phyloP scores from a whole-genome alignment of 2,113 vertebrate genomes.

The Bucco capensis region DNA sequence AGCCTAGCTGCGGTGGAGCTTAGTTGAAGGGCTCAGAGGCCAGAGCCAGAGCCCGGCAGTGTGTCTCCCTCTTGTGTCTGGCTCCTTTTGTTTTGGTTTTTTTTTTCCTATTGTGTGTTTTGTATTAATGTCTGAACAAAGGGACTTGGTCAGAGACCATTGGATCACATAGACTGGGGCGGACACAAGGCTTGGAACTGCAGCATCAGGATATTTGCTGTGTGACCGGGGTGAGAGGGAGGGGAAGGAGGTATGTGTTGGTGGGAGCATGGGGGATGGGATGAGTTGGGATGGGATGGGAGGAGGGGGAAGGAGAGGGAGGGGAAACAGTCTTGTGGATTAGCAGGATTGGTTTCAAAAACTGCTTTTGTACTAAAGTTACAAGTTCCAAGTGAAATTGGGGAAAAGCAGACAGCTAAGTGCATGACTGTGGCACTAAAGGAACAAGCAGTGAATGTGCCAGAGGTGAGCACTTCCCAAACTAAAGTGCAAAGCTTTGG shows the following conservation, averaged over 20 bases:
- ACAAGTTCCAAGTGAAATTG: background rate
- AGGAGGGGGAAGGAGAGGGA: background rate
- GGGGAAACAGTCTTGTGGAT: background rate
- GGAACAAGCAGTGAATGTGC: background rate
- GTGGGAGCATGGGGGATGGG: slow-evolving; percentile 57
- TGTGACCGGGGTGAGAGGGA: slow-evolving; percentile 67
- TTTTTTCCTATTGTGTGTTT: slow-evolving; percentile 58
- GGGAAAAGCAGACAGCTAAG: background rate
- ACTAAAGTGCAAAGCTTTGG: background rate
- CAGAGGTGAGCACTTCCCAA: background rate
- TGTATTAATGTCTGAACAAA: slow-evolving; percentile 62
- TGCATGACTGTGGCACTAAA: background rate
- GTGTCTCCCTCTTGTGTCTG: slow-evolving; percentile 56
- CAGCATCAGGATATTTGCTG: slow-evolving; percentile 61
- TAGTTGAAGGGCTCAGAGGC: slow-evolving; percentile 24
- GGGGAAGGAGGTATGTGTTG: slow-evolving; percentile 45
- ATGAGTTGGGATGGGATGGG: slow-evolving; percentile 8
- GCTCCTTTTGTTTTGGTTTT: slow-evolving; percentile 62
- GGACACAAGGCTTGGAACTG: slow-evolving; percentile 55
- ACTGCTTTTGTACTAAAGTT: background rate
- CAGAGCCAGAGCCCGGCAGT: slow-evolving; percentile 23
- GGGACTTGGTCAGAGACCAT: slow-evolving; percentile 50
- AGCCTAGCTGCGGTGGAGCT: slow-evolving; percentile 41
- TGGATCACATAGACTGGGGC: slow-evolving; percentile 38
- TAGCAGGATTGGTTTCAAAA: slow-evolving; percentile 14